phyloP scores from a whole-genome alignment of 2,888 invertebrate genomes.

The Poecilobothrus nobilitatus region DNA sequence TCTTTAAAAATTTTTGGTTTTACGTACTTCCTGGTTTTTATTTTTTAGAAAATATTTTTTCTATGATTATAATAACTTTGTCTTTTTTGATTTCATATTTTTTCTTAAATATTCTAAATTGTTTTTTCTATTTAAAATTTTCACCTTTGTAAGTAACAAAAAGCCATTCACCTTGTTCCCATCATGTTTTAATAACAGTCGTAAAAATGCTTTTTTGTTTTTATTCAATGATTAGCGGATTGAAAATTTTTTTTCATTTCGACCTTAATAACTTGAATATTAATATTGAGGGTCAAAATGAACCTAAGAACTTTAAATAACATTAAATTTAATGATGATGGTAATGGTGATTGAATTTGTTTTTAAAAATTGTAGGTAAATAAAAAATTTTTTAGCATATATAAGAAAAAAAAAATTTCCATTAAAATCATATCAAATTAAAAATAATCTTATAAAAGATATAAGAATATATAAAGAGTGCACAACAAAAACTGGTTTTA shows the following conservation, averaged over 20 bases:
- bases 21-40: too few species aligned
- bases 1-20: too few species aligned
- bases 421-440: too few species aligned
- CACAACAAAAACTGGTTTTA: too few species aligned
- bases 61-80: too few species aligned
- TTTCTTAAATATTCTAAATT: neutral
- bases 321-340: constrained; percentile 1
- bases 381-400: neutral
- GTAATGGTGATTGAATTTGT: neutral
- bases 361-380: neutral
- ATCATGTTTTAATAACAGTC: neutral
- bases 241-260: neutral
- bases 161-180: neutral
- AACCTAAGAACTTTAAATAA: neutral
- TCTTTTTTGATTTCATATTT: too few species aligned
- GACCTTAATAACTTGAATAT: neutral
- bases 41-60: too few species aligned
- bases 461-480: too few species aligned
- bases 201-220: neutral
- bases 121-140: too few species aligned
- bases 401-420: too few species aligned
- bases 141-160: neutral
- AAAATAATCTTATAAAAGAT: too few species aligned
- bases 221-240: neutral
- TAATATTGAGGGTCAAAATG: neutral